Conservation (phyloP, 2,797 vertebrate species). For the Pygocentrus nattereri region DNA sequence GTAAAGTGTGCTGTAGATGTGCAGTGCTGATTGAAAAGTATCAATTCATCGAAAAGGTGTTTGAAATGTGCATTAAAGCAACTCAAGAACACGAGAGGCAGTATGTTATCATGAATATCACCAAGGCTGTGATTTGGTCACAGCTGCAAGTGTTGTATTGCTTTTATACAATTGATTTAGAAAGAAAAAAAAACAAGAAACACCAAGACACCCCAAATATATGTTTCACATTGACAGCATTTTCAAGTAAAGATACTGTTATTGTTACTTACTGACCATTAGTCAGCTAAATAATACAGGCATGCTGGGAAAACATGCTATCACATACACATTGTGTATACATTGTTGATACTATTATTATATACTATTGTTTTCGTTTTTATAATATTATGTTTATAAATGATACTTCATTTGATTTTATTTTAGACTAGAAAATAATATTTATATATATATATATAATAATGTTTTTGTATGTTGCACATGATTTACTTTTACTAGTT, state of each 20-base stretch:
- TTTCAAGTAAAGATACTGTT: neutral
- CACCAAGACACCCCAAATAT: no score
- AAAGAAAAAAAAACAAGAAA: no score
- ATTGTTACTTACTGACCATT: neutral
- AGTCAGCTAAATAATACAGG: neutral
- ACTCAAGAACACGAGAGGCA: neutral
- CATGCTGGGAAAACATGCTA: neutral
- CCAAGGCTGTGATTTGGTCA: neutral
- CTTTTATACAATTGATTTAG: no score
- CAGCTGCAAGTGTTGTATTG: no score
- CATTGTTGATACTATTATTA: no score
- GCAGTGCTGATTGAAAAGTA: neutral
- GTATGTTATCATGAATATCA: neutral
- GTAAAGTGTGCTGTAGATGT: neutral
- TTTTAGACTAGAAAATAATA: neutral
- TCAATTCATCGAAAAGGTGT: neutral
- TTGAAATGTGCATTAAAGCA: neutral
- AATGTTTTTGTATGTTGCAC: neutral
- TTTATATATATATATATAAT: neutral
- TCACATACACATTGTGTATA: neutral
- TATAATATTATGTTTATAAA: neutral
- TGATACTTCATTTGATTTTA: neutral
- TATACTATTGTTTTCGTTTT: no score
- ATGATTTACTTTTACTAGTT: neutral
- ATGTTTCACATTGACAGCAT: no score